A percentile compares a stretch with the other conserved stretches of the same genome.
phyloP scores from a whole-genome alignment of 2,797 vertebrate species.

The Dryobates pubescens region DNA sequence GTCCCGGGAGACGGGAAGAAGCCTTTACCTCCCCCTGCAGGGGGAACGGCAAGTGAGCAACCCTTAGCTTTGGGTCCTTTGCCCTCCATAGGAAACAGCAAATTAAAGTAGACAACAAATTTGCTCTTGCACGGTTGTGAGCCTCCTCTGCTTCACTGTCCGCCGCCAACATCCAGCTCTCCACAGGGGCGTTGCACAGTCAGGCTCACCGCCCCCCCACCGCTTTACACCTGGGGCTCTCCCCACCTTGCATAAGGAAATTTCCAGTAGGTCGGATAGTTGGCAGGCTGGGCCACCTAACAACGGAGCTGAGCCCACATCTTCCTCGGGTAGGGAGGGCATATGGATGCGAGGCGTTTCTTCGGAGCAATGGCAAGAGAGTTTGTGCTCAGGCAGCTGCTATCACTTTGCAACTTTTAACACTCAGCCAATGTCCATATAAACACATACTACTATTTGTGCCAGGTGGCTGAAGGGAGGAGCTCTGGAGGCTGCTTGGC shows the following conservation, averaged over 20 bases:
- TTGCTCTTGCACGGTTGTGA: accelerated
- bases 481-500: neutral
- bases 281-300: neutral
- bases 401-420: neutral
- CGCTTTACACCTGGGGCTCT: too few species aligned
- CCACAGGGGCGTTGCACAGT: accelerated
- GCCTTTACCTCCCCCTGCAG: accelerated
- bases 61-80: too few species aligned
- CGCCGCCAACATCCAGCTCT: neutral
- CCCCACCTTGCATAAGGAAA: neutral
- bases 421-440: accelerated
- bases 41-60: accelerated
- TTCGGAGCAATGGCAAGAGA: neutral
- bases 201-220: too few species aligned
- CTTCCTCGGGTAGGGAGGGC: accelerated
- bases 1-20: accelerated
- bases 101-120: accelerated
- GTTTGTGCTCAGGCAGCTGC: neutral
- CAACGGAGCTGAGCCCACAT: accelerated
- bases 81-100: neutral
- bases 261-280: neutral
- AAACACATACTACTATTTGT: neutral
- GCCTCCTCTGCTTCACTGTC: accelerated
- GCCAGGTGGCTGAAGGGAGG: neutral
- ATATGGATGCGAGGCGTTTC: accelerated